These are phyloP conservation scores for Odobenus rosmarus DNA, from an alignment of 2,113 vertebrate genomes.

Conservation along the genomic window DNA sequence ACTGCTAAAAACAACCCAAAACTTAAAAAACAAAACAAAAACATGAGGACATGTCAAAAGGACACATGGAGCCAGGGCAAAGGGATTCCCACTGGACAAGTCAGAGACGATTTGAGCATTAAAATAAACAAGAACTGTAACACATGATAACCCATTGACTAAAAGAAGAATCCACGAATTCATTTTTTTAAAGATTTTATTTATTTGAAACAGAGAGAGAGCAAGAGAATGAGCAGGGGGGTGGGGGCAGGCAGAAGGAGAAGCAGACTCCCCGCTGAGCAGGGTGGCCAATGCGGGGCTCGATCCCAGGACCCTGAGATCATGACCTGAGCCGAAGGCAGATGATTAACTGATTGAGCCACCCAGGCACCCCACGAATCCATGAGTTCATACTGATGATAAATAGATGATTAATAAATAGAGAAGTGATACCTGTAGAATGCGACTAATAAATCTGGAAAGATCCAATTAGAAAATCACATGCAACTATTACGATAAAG, in stretches of 20 bases:
- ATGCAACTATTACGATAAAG: not conserved
- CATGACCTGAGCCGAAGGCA: too few relatives aligned
- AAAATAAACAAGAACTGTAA: not conserved
- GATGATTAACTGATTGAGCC: too few relatives aligned
- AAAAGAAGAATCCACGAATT: not conserved
- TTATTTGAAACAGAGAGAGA: too few relatives aligned
- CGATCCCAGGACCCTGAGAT: too few relatives aligned
- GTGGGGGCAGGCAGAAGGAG: too few relatives aligned
- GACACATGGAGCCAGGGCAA: not conserved
- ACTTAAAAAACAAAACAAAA: not conserved
- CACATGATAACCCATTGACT: not conserved
- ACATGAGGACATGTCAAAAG: not conserved
- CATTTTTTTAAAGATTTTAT: not conserved
- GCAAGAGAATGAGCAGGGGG: too few relatives aligned
- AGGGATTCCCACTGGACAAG: not conserved
- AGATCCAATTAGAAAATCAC: not conserved
- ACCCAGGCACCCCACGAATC: not conserved
- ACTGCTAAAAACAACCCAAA: not conserved
- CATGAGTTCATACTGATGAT: not conserved
- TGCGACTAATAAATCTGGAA: not conserved
- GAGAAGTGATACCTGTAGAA: not conserved
- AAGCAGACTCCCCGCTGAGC: too few relatives aligned
- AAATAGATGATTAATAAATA: not conserved
- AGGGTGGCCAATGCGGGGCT: too few relatives aligned
- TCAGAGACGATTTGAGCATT: not conserved